Conservation (phyloP, 2,113 vertebrate genomes). For the Hylia prasina region DNA sequence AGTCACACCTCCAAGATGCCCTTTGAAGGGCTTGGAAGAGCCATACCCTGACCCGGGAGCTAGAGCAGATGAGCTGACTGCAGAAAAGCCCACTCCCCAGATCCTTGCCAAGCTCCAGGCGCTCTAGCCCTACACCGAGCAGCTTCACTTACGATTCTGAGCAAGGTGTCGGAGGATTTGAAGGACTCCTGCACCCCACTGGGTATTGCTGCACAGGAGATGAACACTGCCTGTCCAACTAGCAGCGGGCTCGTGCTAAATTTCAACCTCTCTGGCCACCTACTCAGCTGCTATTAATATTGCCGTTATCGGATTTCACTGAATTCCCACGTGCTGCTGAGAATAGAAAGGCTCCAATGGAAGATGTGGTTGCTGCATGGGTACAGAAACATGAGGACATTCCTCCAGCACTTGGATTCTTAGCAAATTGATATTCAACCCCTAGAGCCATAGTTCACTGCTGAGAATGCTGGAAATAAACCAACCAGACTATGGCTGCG, state of each 20-base stretch:
- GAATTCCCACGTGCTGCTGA: constrained; percentile 56
- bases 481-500: not conserved
- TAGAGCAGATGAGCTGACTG: not conserved
- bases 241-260: not conserved
- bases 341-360: constrained; percentile 54
- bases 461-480: not conserved
- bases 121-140: accelerated
- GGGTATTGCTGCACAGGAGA: not conserved
- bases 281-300: constrained; percentile 66
- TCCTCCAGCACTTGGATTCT: not conserved
- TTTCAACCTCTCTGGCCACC: constrained; percentile 54
- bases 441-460: not conserved
- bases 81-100: not conserved
- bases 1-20: not conserved
- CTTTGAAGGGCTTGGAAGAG: not conserved
- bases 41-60: not conserved
- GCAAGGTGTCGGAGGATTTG: accelerated
- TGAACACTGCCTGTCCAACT: not conserved
- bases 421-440: not conserved
- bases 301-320: constrained; percentile 61
- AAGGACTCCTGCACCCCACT: not conserved
- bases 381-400: constrained; percentile 49
- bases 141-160: not conserved
- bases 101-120: accelerated
- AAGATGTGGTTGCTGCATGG: not conserved